phyloP scores from a whole-genome alignment of 1,140 invertebrate genomes.

The Caenorhabditis remanei region DNA sequence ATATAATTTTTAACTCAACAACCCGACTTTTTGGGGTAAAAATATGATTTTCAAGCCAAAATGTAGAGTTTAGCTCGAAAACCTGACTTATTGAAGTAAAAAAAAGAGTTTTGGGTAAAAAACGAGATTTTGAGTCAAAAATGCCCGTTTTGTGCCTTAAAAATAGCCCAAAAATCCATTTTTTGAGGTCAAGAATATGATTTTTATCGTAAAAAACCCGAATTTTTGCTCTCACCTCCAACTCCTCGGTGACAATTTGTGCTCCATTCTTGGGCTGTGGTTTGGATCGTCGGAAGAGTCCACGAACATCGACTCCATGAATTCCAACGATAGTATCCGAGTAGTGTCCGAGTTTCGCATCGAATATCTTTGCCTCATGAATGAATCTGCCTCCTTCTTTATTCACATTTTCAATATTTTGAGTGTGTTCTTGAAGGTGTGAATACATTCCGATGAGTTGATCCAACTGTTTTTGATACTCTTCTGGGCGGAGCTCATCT shows the following conservation, averaged over 20 bases:
- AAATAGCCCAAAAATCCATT: no score
- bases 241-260: constrained; percentile 86
- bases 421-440: constrained; percentile 88
- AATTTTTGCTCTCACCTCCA: constrained; percentile 78
- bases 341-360: constrained; percentile 88
- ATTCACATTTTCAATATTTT: constrained; percentile 94
- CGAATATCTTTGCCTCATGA: constrained; percentile 96
- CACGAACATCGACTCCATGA: constrained; percentile 80
- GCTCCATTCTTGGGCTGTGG: constrained; percentile 81
- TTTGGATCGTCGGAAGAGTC: constrained; percentile 70
- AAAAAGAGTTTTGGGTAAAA: no score
- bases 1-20: no score
- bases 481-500: constrained; percentile 76
- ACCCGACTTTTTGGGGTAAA: no score
- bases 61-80: no score
- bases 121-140: no score
- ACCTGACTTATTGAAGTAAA: no score
- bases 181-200: no score
- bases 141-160: no score
- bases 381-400: constrained; percentile 93
- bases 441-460: constrained; percentile 84
- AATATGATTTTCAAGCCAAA: no score
- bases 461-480: constrained; percentile 76
- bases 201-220: no score
- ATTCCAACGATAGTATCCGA: constrained; percentile 88